Evolutionary conservation across 2,888 invertebrate genomes (phyloP), one percentile per base, ranked within the genome.

Genomic region (Eristalis pertinax): DNA sequence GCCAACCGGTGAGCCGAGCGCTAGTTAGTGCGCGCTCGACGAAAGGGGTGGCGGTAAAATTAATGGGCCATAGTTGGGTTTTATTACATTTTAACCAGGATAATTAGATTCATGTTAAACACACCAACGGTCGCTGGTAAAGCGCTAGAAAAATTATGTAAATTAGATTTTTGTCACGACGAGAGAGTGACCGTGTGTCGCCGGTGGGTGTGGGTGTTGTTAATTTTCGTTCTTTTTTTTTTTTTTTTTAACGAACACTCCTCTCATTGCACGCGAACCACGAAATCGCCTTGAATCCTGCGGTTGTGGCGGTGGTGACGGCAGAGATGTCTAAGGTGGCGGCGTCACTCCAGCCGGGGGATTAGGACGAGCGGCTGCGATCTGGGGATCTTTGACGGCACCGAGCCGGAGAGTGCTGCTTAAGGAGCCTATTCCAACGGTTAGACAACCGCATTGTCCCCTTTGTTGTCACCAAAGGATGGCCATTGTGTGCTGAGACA

Each of bases 41-140:
- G n/a, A n/a, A 58, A 41, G 58, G 8, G 24, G 58, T 64, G 60
- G 67, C 62, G 68, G 58, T 62, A 38, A 91, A 92, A 93, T 92
- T 93, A 93, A 93, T 92, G 93, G 92, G 91, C 90, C 93, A 91
- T 93, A 91, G 91, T 92, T 91, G 92, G 90, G 91, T 93, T 92
- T 92, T 92, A 93, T 92, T 91, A 92, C 92, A 91, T 92, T 92
- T 93, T 92, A 92, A 92, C 92, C 92, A 91, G 92, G 91, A 90
- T 91, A 92, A 92, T 90, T 87, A 87, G 87, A 87, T 87, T 87
- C 87, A 84, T 87, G 87, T 87, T 83, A 58, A 87, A 84, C 87
- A 87, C 79, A 87, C 67, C 73, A 75, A 62, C 43, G 41, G 35
- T 50, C 64, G 56, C 60, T 29, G 77, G 77, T 76, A 85, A 67